Evolutionary conservation across 2,888 invertebrate species (phyloP), one percentile per base, ranked within the genome.

Genomic region (Pandemis heparana): DNA sequence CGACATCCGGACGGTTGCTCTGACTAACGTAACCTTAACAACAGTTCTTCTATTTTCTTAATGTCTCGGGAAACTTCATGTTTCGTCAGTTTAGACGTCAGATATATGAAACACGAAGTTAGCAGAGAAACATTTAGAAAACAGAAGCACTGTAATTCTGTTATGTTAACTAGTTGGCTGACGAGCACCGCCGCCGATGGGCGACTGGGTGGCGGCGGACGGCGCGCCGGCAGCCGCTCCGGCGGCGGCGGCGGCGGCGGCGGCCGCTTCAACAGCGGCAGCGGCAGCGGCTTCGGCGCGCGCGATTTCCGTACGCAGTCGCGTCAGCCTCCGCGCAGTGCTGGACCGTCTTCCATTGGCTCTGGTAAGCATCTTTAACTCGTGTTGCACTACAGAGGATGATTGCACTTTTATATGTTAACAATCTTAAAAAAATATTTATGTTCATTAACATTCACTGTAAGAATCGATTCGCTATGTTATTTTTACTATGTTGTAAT

Each of bases 111-210:
- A 32, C 23, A 1, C 4, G 23, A 32, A 32, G 23, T 4, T 32
- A 4, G 23, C 23, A 32, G 23, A 32, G 23, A 32, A 32, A 32
- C 23, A 32, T 32, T 32, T 4, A 32, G 23, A 32, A 32, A 32
- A 32, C 4, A 32, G 23, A 2, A 32, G 23, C 23, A 32, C 23
- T 32, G 23, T 32, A 5, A 12, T 14, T 0, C 10, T 48, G 10
- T 51, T n/a, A 1, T 39, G 8, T 64, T 38, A 18, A 18, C 10
- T 79, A 94, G 94, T 77, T 95, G 95, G 95, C 84, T 89, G 85
- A 92, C 91, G 59, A 97, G 95, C 97, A 85, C 94, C 75, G 92
- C 93, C 95, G 95, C 98, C 68, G 97, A 97, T 84, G 95, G 96
- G 9, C 96, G 97, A 82, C 96, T 96, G 73, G 95, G 95, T 80